Conservation (phyloP, 2,888 invertebrate species). For the Steinernema carpocapsae region DNA sequence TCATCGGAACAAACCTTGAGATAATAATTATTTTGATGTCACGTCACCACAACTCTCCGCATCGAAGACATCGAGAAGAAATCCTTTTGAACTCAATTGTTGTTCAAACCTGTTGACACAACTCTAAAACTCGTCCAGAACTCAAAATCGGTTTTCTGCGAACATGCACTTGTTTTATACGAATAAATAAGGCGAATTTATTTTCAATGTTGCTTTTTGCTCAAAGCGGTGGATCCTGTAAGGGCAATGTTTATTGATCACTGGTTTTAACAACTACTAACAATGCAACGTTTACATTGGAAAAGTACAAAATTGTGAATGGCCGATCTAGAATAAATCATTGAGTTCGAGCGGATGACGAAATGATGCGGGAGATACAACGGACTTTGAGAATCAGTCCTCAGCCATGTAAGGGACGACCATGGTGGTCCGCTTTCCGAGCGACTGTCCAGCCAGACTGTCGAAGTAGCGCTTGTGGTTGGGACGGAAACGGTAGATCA, state of each 20-base stretch:
- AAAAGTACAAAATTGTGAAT: conserved; percentile 25
- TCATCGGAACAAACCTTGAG: too few species aligned
- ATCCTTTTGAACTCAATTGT: too few species aligned
- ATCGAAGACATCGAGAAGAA: too few species aligned
- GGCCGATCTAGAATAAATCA: conserved; percentile 34
- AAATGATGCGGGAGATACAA: neutral
- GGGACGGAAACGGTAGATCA: conserved; percentile 34
- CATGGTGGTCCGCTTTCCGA: conserved; percentile 52
- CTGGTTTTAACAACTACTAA: conserved; percentile 29
- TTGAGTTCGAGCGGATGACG: conserved; percentile 3
- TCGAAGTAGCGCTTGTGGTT: conserved; percentile 57
- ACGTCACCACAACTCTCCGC: too few species aligned
- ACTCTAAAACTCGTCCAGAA: too few species aligned
- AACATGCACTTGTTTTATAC: too few species aligned
- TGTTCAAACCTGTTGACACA: too few species aligned
- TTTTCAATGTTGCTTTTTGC: too few species aligned
- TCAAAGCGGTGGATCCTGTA: too few species aligned
- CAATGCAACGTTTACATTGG: conserved; percentile 20
- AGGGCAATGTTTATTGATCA: conserved; percentile 26
- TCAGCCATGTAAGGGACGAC: conserved; percentile 13
- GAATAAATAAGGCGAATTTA: too few species aligned
- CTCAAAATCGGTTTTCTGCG: too few species aligned
- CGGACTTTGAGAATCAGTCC: neutral
- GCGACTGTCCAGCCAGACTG: conserved; percentile 59
- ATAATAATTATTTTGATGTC: too few species aligned